Percentiles rank a stretch among this genome's conserved stretches.
phyloP scores from a whole-genome alignment of 2,888 invertebrate genomes.

The Coleophora flavipennella region DNA sequence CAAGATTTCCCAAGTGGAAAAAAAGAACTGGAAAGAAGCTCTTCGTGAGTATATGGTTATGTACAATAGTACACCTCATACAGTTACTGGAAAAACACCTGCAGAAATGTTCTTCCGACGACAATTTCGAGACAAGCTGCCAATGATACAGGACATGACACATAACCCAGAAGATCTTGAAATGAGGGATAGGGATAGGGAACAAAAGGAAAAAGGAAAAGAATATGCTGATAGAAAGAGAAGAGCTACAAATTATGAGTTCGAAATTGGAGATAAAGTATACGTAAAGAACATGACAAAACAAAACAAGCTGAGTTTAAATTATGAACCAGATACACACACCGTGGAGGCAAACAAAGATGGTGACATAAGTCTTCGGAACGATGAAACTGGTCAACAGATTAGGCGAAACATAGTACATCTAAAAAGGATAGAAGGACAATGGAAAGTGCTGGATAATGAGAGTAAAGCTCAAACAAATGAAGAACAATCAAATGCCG shows the following conservation, averaged over 20 bases:
- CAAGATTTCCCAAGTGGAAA: too few relatives aligned
- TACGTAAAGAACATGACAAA: slow-evolving; percentile 16
- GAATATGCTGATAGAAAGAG: slow-evolving; percentile 14
- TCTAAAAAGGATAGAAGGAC: too few relatives aligned
- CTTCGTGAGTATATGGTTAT: too few relatives aligned
- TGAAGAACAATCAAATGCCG: too few relatives aligned
- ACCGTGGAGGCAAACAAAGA: slow-evolving; percentile 8
- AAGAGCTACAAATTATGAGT: too few relatives aligned
- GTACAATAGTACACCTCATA: too few relatives aligned
- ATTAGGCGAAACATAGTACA: too few relatives aligned
- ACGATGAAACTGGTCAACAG: too few relatives aligned
- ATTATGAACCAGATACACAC: slow-evolving; percentile 11
- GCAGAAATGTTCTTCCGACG: slow-evolving; percentile 20
- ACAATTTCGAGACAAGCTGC: slow-evolving; percentile 22
- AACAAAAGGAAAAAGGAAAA: slow-evolving; percentile 16
- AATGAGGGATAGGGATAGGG: slow-evolving; percentile 16
- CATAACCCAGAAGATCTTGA: slow-evolving; percentile 11
- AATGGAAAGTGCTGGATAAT: too few relatives aligned
- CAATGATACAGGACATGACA: slow-evolving; percentile 7
- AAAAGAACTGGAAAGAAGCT: too few relatives aligned
- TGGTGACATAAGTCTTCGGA: slow-evolving; percentile 11
- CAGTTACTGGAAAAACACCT: slow-evolving; percentile 21
- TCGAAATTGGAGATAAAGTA: slow-evolving; percentile 16
- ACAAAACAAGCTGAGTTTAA: slow-evolving; percentile 11
- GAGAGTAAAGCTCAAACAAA: too few relatives aligned